Evolutionary conservation across 2,113 vertebrate genomes (phyloP), one percentile per base, ranked within the genome.

Genomic region (Rousettus leschenaultii): DNA sequence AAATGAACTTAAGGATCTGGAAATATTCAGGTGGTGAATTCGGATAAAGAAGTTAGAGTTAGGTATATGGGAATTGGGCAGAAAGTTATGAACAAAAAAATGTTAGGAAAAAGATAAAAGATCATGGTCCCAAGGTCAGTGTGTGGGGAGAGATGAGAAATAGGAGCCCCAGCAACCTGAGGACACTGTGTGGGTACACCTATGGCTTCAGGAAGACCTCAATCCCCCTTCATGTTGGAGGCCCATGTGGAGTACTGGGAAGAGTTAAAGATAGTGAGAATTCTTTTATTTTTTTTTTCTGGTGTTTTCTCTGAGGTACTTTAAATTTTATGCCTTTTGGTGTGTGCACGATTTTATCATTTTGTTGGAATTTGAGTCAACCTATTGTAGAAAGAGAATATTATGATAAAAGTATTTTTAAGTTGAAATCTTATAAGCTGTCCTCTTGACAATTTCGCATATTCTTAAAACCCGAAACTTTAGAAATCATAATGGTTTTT

Each of bases 401-500:
- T 65, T 86, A 71, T 61, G 16, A 82, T 78, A 74, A 40, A 87
- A 15, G 1, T 74, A 83, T n/a, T 84, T 88, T 83, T 28, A 73
- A 85, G 15, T 24, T 28, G 22, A 61, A 90, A 63, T 77, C 8
- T 87, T 83, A 78, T 86, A 92, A 71, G 5, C 19, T 73, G 5
- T 89, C 68, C 91, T 92, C 51, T 78, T 95, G 61, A 70, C 7
- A 94, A 19, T 94, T 82, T 51, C 15, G 92, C 13, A 18, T 70
- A 51, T 59, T 85, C 75, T 94, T n/a, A 71, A 91, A 71, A 24
- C 14, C 24, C 55, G 43, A 59, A 53, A 61, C 35, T 9, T 93
- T 43, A 87, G 48, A 63, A 91, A 74, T 70, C 35, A 57, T 86
- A 22, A 87, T 33, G 18, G 24, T 86, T 22, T 95, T 71, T 18